Base-by-base conservation (phyloP, 1,140 invertebrate genomes). In the Penaeus indicus region DNA sequence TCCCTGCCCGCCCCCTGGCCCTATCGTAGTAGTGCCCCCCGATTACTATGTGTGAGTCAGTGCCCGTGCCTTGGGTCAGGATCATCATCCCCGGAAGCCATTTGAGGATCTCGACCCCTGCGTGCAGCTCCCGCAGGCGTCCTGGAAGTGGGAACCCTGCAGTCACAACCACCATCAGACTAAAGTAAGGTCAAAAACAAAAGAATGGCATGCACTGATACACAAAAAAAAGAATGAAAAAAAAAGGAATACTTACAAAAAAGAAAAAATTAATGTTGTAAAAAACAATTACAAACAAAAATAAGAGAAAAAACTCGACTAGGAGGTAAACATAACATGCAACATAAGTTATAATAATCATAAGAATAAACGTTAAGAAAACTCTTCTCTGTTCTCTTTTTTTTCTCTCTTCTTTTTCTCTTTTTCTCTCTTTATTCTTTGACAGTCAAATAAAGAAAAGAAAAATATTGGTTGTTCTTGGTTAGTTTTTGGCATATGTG, bases 81-180 rank as follows among this genome's bases (percentile, higher is more conserved):
- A 54, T 88, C 86, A 77, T 88, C 86, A 77, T 88, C 86, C 86
- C 86, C 86, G 86, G 86, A 69, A 25, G 86, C 80, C 79, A 88
- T 88, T 83, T 83, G 86, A 61, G 86, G 67, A 83, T 88, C 86
- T 47, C 86, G 79, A 77, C 63, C 42, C 86, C 86, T 75, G 80
- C 86, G 80, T 83, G 79, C 80, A 83, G 86, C 86, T 67, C 80
- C 86, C 60, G 80, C 86, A 47, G 80, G 86, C 64, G 86, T 82
- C 67, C 86, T 88, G 86, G 38, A 88, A 88, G 80, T 75, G 79
- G 78, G 67, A 82, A 79, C 85, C 85, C 85, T 60, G 69, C 84
- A 63, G 78, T 87, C 85, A 87, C 78, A 81, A 81, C 85, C 85
- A 79, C 85, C 61, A 67, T 87, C 64, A 72, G 47, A 86, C 75